Evolutionary conservation across 2,888 invertebrate species (phyloP), one percentile per base, ranked within the genome.

Genomic region (Acrocyrtus sp.): DNA sequence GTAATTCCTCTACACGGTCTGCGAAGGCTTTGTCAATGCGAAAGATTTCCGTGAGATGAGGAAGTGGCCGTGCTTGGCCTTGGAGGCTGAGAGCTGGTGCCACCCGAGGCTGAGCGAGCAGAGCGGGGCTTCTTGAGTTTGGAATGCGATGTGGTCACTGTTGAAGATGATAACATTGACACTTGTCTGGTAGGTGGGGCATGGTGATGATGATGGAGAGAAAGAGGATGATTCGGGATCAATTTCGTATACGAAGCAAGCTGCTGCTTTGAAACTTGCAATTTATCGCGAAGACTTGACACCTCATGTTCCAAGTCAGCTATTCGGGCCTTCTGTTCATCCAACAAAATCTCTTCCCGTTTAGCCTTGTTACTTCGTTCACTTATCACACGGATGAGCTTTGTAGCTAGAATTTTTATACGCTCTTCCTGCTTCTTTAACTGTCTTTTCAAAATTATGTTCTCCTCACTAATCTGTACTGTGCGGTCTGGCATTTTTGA

Each of bases 331-430:
- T 75, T 76, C 47, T 76, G 78, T 26, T 78, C 79, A 22, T 74
- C 76, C 8, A 72, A 54, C 15, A 76, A 53, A 29, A 74, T 65
- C 39, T 76, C 77, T 47, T 77, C 78, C 15, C 75, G 70, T 63
- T 63, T 72, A 45, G 63, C 63, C 21, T 72, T 57, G 51, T 63
- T 62, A 27, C 69, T 66, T 61, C 76, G 56, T 62, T 78, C 65
- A 51, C 72, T 63, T 51, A 77, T 62, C 17, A 77, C 41, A 4
- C 75, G 68, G 15, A 78, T 75, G 19, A 80, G 61, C 57, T 80
- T 80, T n/a, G 77, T 76, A 17, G 76, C 78, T 27, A 80, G 41
- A 43, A 78, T 72, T 58, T 78, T 76, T 10, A 78, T 73, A 15
- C 74, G 74, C 4, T 79, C 78, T 43, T 80, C 80, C 27, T 74